Base-by-base conservation (phyloP, 2,888 invertebrate genomes). In the Macropis europaea region DNA sequence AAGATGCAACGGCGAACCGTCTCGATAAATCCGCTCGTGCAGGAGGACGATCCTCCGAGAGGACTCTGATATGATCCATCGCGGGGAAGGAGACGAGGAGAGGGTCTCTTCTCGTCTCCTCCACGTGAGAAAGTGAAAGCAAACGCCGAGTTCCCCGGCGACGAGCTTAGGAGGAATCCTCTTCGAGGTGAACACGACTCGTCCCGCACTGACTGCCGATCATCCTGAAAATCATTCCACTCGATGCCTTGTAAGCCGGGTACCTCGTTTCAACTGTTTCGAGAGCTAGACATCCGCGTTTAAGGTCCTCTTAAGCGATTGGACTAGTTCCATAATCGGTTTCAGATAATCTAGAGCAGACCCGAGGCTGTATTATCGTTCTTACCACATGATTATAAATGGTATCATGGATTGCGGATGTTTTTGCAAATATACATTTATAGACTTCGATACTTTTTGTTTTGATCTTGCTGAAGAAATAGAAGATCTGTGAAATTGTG, bases 71-170 rank as follows among this genome's bases (percentile, higher is more conserved):
- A 54, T 24, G 50, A 50, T 52, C 50, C 15, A 2, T 3, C 28
- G 1, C 2, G 32, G 26, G 15, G 38, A 15, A 22, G 42, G n/a
- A 17, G 5, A 15, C 19, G 52, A 45, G 38, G 57, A 9, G 59
- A 76, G 76, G 70, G 60, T 74, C 79, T 82, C 76, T 72, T 57
- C 72, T 74, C 60, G 76, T 74, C 73, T 77, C 69, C 71, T 52
- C 75, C 85, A 86, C 86, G 86, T 86, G 86, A 86, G 86, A 86
- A 86, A 86, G 86, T 86, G 86, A 86, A 86, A 86, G 86, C 84
- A 82, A 84, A 81, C 75, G 77, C 68, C 73, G 73, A 75, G 67
- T 45, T 62, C 32, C 28, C 48, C 26, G 47, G 42, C 34, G 59
- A 67, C n/a, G n/a, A n/a, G n/a, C n/a, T n/a, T n/a, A 64, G 54